These are phyloP conservation scores for Seira musarum DNA, from an alignment of 2,888 invertebrate species.

Conservation along the genomic window DNA sequence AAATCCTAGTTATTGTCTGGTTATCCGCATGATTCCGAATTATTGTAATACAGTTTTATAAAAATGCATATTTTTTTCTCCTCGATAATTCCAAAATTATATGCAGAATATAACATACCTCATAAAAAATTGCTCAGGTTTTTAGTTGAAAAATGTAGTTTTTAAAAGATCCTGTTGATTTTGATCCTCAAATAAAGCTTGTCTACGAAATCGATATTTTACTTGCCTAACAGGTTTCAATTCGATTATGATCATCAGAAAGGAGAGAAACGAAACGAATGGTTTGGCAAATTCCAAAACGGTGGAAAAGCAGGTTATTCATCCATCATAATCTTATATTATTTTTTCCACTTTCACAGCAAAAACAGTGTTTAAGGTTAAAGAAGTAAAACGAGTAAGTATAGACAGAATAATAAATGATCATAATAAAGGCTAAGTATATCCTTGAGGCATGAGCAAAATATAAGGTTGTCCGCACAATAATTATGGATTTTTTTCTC, in stretches of 20 bases:
- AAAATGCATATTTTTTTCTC: not conserved
- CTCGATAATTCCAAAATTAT: constrained; percentile 4
- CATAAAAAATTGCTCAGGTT: not conserved
- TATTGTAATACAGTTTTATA: not conserved
- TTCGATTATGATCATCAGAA: constrained; percentile 7
- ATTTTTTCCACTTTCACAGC: constrained; percentile 2
- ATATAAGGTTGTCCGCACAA: not conserved
- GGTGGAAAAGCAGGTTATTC: constrained; percentile 57
- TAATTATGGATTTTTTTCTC: not conserved
- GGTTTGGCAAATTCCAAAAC: constrained; percentile 55
- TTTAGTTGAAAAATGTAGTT: no score
- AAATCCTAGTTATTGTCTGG: constrained; percentile 2
- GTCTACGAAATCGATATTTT: constrained; percentile 45
- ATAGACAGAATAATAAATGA: constrained; percentile 41
- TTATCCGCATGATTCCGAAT: not conserved
- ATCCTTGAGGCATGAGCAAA: constrained; percentile 37
- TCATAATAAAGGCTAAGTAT: constrained; percentile 43
- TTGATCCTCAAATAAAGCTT: no score
- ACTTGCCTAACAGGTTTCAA: constrained; percentile 48
- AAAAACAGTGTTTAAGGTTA: constrained; percentile 25
- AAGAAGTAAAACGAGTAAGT: not conserved
- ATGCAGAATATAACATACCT: not conserved
- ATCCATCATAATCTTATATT: constrained; percentile 23
- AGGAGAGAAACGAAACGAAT: constrained; percentile 1
- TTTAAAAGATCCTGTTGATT: no score